Percentiles rank a stretch among this genome's conserved stretches.
Evolutionary conservation across 2,888 invertebrate species (phyloP).

Genomic region (Drosophila antonietae): DNA sequence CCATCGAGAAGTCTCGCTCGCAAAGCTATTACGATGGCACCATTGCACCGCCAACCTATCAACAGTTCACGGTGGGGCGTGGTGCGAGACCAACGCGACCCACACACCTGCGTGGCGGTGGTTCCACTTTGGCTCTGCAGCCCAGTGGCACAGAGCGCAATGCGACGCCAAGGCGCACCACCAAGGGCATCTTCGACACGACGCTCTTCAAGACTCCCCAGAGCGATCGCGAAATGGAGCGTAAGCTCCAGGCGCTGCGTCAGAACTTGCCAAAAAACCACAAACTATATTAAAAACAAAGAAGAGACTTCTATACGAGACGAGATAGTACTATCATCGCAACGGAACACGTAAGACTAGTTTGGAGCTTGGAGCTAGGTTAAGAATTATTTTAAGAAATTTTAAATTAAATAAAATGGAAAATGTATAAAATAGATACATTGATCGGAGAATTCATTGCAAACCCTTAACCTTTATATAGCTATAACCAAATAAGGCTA

Average conservation of each 20-base stretch:
- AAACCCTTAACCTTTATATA: no score
- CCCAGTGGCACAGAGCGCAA: conserved; percentile 39
- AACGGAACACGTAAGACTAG: conserved; percentile 24
- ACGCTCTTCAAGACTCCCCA: conserved; percentile 81
- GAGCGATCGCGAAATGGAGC: conserved; percentile 69
- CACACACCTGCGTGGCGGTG: conserved; percentile 7
- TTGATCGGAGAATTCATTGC: no score
- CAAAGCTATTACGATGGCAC: conserved; percentile 84
- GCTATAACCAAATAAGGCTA: no score
- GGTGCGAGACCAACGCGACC: conserved; percentile 56
- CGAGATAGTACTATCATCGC: background rate
- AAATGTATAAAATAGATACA: background rate
- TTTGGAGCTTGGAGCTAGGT: conserved; percentile 14
- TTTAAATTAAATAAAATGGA: conserved; percentile 11
- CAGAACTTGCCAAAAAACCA: conserved; percentile 82
- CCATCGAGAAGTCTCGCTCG: conserved; percentile 84
- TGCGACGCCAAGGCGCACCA: conserved; percentile 70
- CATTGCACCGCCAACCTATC: conserved; percentile 58
- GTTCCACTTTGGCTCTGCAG: conserved; percentile 34
- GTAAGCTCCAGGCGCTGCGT: conserved; percentile 49
- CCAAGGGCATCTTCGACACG: conserved; percentile 82
- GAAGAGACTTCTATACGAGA: background rate
- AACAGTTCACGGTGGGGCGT: conserved; percentile 35
- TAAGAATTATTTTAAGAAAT: conserved; percentile 26
- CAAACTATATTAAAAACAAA: conserved; percentile 75